These are phyloP conservation scores for Deroplatys truncata DNA, from an alignment of 2,888 invertebrate genomes.

Conservation along the genomic window DNA sequence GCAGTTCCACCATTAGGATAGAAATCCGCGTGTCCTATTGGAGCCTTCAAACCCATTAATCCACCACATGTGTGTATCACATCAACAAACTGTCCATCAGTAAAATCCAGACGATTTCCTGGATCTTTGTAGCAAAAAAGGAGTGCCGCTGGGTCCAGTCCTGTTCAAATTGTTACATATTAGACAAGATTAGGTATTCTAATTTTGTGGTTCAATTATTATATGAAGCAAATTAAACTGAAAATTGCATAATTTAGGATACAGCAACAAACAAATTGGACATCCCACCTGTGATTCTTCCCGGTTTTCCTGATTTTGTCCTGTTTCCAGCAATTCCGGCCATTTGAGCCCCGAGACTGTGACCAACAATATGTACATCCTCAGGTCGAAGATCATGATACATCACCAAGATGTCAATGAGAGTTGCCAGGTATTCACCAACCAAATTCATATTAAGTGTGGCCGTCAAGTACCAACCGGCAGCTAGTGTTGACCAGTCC, in stretches of 20 bases:
- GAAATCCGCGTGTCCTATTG: not conserved
- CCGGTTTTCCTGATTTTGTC: constrained; percentile 37
- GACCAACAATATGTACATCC: constrained; percentile 42
- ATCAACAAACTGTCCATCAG: not conserved
- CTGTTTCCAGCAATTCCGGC: constrained; percentile 39
- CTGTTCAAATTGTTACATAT: not conserved
- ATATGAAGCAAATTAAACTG: no score
- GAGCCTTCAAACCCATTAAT: not conserved
- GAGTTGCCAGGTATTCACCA: constrained; percentile 38
- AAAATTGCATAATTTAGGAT: no score
- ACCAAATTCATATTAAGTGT: constrained; percentile 31
- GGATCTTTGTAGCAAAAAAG: not conserved
- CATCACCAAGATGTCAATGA: constrained; percentile 39
- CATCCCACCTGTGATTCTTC: constrained; percentile 42
- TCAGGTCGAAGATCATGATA: constrained; percentile 35
- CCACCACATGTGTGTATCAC: not conserved
- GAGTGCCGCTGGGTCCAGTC: not conserved
- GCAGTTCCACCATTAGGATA: not conserved
- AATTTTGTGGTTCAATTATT: no score
- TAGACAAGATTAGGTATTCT: no score
- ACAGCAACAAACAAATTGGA: no score
- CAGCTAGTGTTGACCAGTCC: not conserved
- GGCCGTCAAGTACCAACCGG: not conserved
- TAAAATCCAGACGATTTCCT: not conserved
- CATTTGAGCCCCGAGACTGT: constrained; percentile 44